Evolutionary conservation across 2,888 invertebrate genomes (phyloP).

Genomic region (Apeira syringaria): DNA sequence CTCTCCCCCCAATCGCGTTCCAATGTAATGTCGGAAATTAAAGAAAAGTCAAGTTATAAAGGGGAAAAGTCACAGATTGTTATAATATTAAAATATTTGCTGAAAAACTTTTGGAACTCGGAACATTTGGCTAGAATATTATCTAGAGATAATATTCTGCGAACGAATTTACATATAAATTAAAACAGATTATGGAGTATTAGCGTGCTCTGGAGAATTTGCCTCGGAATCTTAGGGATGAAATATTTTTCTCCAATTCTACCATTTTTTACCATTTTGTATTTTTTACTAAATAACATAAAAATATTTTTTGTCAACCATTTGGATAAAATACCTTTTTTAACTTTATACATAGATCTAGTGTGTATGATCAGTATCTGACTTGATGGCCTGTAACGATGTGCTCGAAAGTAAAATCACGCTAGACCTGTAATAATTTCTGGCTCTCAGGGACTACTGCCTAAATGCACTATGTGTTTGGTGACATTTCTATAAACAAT

Average conservation of each 20-base stretch:
- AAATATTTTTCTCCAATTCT: constrained; percentile 30
- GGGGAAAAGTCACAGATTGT: constrained; percentile 56
- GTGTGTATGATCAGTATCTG: no score
- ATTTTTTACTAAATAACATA: no score
- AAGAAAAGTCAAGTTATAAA: constrained; percentile 62
- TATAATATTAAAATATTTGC: constrained; percentile 56
- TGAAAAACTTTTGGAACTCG: constrained; percentile 47
- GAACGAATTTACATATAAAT: constrained; percentile 62
- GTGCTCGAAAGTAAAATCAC: no score
- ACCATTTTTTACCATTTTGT: no score
- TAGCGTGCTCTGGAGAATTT: constrained; percentile 40
- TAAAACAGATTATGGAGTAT: constrained; percentile 56
- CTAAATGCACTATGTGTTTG: no score
- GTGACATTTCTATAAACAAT: no score
- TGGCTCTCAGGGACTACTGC: no score
- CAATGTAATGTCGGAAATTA: constrained; percentile 61
- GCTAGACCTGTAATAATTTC: no score
- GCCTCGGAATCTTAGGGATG: constrained; percentile 30
- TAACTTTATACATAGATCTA: no score
- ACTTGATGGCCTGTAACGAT: no score
- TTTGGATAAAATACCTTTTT: no score
- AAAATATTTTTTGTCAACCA: no score
- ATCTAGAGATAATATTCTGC: constrained; percentile 49
- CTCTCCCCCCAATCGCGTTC: constrained; percentile 53
- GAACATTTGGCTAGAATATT: constrained; percentile 48